Evolutionary conservation across 2,113 vertebrate species (phyloP).

Genomic region (Hydropotes inermis): DNA sequence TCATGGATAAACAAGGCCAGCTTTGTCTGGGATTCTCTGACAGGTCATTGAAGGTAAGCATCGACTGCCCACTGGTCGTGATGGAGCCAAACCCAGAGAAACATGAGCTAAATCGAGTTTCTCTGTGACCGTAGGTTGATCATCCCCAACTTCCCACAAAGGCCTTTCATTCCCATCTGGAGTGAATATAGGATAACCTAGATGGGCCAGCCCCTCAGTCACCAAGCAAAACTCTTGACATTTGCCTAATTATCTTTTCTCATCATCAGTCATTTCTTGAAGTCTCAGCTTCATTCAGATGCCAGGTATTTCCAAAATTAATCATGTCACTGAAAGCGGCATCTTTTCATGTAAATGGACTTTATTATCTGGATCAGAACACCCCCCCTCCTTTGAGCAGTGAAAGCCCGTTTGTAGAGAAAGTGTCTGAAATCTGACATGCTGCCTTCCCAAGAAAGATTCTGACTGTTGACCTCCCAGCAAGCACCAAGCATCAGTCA

Average conservation of each 20-base stretch:
- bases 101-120: conserved; percentile 52
- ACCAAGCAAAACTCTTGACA: conserved; percentile 83
- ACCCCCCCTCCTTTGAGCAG: conserved; percentile 77
- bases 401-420: conserved; percentile 80
- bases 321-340: conserved; percentile 85
- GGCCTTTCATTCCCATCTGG: conserved; percentile 76
- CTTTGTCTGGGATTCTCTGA: conserved; percentile 33
- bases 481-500: conserved; percentile 85
- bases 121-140: conserved; percentile 64
- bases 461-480: conserved; percentile 83
- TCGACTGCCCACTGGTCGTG: background rate
- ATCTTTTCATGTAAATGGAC: conserved; percentile 88
- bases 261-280: conserved; percentile 85
- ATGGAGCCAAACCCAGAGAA: conserved; percentile 45
- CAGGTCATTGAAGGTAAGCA: conserved; percentile 44
- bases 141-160: conserved; percentile 69
- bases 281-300: conserved; percentile 83
- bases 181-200: conserved; percentile 75
- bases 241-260: conserved; percentile 87
- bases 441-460: conserved; percentile 83
- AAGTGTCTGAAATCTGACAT: conserved; percentile 85
- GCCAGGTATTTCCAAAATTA: conserved; percentile 90
- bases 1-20: background rate
- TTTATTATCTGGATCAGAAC: conserved; percentile 84
- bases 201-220: conserved; percentile 73